Evolutionary conservation across 2,888 invertebrate species (phyloP).

Genomic region (Acrobasis consociella): DNA sequence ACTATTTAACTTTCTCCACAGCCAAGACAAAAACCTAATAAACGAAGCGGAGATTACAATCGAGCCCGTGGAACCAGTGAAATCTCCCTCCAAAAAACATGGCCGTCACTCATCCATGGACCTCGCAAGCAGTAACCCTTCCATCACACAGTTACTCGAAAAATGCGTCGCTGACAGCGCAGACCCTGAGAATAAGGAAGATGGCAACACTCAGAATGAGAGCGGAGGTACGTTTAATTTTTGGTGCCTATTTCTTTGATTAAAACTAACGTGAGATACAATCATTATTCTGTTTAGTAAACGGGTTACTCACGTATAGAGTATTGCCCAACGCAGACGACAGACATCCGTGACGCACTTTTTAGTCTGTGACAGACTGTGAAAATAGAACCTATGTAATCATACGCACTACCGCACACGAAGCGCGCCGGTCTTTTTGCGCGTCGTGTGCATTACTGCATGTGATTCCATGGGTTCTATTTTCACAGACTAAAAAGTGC

Average conservation of each 20-base stretch:
- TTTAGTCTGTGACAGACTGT: too few species aligned
- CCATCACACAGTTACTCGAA: conserved; percentile 73
- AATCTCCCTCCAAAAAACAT: conserved; percentile 64
- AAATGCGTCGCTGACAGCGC: conserved; percentile 58
- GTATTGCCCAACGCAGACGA: too few species aligned
- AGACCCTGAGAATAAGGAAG: conserved; percentile 35
- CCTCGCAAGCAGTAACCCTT: conserved; percentile 63
- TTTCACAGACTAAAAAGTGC: too few species aligned
- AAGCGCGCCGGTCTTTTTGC: too few species aligned
- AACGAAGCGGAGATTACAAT: conserved; percentile 76
- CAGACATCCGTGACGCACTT: too few species aligned
- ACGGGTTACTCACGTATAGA: too few species aligned
- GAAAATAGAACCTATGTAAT: too few species aligned
- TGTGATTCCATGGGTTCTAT: too few species aligned
- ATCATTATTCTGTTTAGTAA: too few species aligned
- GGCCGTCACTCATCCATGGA: conserved; percentile 79
- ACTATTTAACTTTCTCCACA: conserved; percentile 36
- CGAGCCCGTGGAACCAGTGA: conserved; percentile 60
- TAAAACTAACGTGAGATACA: too few species aligned
- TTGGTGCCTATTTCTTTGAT: neutral
- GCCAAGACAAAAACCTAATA: conserved; percentile 69
- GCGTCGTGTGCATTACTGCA: too few species aligned
- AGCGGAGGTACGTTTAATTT: conserved; percentile 27
- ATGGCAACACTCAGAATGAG: conserved; percentile 34
- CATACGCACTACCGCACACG: too few species aligned